Conservation (phyloP, 2,888 invertebrate genomes). For the Kryphioiulus occultus region DNA sequence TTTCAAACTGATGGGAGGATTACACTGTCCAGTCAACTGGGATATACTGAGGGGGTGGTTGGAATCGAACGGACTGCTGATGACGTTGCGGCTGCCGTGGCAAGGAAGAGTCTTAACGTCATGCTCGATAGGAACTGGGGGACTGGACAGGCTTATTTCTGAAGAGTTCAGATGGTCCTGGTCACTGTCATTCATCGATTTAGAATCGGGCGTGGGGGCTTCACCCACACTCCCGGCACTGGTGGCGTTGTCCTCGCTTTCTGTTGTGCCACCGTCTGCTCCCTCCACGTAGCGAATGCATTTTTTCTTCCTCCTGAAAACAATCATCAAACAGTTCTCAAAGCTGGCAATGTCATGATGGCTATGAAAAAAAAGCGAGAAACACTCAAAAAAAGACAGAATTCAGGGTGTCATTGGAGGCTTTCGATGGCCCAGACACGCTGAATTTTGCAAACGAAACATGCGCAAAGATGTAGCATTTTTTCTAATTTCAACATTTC, state of each 20-base stretch:
- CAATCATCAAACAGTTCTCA: background rate
- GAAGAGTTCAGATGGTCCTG: slow-evolving; percentile 59
- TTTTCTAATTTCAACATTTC: background rate
- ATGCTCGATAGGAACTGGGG: slow-evolving; percentile 55
- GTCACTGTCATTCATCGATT: slow-evolving; percentile 63
- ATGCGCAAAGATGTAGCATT: background rate
- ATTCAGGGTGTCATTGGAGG: background rate
- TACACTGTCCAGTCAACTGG: slow-evolving; percentile 71
- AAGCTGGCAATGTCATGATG: background rate
- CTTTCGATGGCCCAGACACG: background rate
- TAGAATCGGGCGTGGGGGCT: slow-evolving; percentile 68
- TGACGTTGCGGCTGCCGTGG: slow-evolving; percentile 76
- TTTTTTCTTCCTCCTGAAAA: slow-evolving; percentile 94
- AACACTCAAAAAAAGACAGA: background rate
- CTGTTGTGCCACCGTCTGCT: slow-evolving; percentile 70
- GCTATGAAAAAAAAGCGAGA: background rate
- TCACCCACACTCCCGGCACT: slow-evolving; percentile 76
- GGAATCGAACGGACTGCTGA: slow-evolving; percentile 75
- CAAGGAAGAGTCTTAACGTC: slow-evolving; percentile 71
- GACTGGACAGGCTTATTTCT: slow-evolving; percentile 60
- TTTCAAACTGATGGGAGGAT: slow-evolving; percentile 49
- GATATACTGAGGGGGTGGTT: slow-evolving; percentile 92
- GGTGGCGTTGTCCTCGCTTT: slow-evolving; percentile 77
- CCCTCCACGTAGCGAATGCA: slow-evolving; percentile 89
- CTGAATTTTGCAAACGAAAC: background rate